These are phyloP conservation scores for Balanococcus diminutus DNA, from an alignment of 2,888 invertebrate species.

Conservation along the genomic window DNA sequence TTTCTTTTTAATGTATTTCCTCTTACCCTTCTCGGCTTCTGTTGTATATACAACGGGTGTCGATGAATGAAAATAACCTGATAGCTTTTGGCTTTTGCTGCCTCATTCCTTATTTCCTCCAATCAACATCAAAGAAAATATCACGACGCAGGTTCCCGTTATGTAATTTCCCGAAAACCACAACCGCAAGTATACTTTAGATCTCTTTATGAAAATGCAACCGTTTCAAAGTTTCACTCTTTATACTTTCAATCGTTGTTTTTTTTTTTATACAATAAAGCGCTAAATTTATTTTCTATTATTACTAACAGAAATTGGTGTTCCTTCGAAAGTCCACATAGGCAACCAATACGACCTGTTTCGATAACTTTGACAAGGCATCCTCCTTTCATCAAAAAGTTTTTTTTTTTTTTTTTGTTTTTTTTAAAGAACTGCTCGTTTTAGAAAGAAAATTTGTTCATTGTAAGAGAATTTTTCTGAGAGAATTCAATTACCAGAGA, in stretches of 20 bases:
- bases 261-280: not conserved
- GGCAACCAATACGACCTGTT: not conserved
- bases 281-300: not conserved
- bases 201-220: not conserved
- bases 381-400: too few relatives aligned
- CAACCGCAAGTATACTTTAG: not conserved
- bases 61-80: not conserved
- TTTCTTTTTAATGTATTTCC: slow-evolving; percentile 13
- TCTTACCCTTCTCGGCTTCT: not conserved
- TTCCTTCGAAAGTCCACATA: not conserved
- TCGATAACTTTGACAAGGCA: not conserved
- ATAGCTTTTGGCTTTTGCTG: not conserved
- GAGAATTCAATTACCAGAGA: too few relatives aligned
- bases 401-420: too few relatives aligned
- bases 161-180: not conserved
- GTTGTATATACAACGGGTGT: not conserved
- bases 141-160: not conserved
- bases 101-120: not conserved
- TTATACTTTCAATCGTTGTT: not conserved
- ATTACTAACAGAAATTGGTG: not conserved
- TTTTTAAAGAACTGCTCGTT: too few relatives aligned
- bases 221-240: not conserved
- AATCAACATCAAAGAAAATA: not conserved
- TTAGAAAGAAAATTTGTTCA: too few relatives aligned
- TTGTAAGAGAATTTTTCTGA: too few relatives aligned